A percentile compares a stretch with the other conserved stretches of the same genome.
phyloP scores from a whole-genome alignment of 2,888 invertebrate species.

The Stenoptilia bipunctidactyla region DNA sequence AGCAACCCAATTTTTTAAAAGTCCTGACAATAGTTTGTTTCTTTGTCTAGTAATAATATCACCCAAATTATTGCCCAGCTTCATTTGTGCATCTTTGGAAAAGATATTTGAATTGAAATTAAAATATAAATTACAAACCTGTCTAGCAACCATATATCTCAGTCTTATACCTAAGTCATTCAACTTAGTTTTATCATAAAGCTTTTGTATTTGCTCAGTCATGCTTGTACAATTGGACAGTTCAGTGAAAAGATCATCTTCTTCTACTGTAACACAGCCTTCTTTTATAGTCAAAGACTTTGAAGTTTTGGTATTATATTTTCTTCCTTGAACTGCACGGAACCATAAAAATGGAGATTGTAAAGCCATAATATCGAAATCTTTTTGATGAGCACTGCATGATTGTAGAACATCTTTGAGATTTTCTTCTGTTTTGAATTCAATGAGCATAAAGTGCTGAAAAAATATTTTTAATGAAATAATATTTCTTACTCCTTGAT shows the following conservation, averaged over 20 bases:
- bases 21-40: too few relatives aligned
- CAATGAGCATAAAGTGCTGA: constrained; percentile 82
- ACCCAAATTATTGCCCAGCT: too few relatives aligned
- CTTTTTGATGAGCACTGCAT: constrained; percentile 70
- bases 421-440: constrained; percentile 72
- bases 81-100: too few relatives aligned
- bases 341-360: constrained; percentile 83
- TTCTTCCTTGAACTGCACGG: constrained; percentile 48
- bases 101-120: too few relatives aligned
- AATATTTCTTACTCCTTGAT: too few relatives aligned
- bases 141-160: constrained; percentile 81
- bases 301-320: constrained; percentile 18
- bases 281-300: constrained; percentile 36
- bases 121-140: constrained; percentile 54
- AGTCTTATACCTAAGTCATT: constrained; percentile 81
- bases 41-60: too few relatives aligned
- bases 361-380: constrained; percentile 72
- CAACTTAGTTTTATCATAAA: constrained; percentile 74
- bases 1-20: too few relatives aligned
- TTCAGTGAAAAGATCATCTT: constrained; percentile 50
- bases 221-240: constrained; percentile 61
- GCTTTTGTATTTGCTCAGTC: constrained; percentile 76
- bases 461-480: too few relatives aligned
- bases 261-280: constrained; percentile 50
- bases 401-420: constrained; percentile 66